phyloP scores from a whole-genome alignment of 1,140 invertebrate species.

The Orchestia grillus region DNA sequence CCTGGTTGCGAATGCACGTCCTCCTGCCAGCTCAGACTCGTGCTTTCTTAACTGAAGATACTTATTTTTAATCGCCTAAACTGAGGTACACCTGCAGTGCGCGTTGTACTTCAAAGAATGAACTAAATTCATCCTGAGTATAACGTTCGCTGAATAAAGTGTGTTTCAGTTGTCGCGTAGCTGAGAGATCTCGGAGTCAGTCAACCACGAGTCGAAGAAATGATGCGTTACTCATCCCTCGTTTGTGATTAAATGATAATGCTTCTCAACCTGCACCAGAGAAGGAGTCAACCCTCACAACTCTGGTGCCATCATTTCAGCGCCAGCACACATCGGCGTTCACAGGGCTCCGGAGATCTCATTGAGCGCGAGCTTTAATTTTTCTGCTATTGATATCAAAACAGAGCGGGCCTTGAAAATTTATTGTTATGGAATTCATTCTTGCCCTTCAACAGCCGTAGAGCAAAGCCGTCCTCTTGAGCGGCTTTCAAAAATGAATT shows the following conservation, averaged over 20 bases:
- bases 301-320: background rate
- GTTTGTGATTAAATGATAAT: no score
- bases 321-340: background rate
- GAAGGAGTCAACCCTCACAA: no score
- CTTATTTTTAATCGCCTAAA: background rate
- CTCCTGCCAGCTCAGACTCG: background rate
- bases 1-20: background rate
- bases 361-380: background rate
- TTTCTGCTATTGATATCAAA: background rate
- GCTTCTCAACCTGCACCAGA: no score
- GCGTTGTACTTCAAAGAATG: background rate
- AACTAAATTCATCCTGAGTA: background rate
- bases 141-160: background rate
- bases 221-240: no score
- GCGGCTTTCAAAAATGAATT: background rate
- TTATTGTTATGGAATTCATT: background rate
- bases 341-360: background rate
- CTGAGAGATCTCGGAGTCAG: no score
- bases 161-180: no score
- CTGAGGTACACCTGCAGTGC: background rate
- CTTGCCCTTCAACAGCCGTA: background rate
- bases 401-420: background rate
- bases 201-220: no score
- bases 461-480: background rate
- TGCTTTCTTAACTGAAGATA: background rate